A percentile compares a stretch with the other conserved stretches of the same genome.
Evolutionary conservation across 35 echinoderm and acorn worm species (phyloP).

Genomic region (Nesometra sesokonis): DNA sequence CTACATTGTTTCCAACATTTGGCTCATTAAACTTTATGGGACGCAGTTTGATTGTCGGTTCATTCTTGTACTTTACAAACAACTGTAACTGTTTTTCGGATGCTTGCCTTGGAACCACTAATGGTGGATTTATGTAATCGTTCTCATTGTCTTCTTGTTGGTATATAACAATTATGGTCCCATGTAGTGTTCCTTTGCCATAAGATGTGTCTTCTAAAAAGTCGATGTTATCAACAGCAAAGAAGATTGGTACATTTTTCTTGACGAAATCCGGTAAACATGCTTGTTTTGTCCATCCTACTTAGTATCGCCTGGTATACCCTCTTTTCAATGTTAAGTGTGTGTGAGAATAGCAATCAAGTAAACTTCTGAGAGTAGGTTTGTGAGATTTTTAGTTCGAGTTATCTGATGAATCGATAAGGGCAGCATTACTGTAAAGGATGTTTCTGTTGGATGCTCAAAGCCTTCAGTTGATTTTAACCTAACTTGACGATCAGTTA

Average conservation of each 20-base stretch:
- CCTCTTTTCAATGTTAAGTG: constrained; percentile 5
- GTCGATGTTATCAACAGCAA: constrained; percentile 20
- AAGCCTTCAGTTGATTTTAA: too few relatives aligned
- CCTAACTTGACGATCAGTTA: too few relatives aligned
- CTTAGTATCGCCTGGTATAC: constrained; percentile 13
- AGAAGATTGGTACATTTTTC: constrained; percentile 20
- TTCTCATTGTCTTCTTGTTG: constrained; percentile 3
- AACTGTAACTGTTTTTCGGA: neutral
- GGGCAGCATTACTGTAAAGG: neutral
- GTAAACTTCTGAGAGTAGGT: constrained; percentile 14
- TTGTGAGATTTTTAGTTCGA: constrained; percentile 12
- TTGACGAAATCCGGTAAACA: constrained; percentile 26
- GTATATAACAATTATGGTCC: constrained; percentile 2
- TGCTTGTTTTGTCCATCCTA: neutral
- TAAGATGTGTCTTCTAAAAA: constrained; percentile 24
- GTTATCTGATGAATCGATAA: constrained; percentile 1
- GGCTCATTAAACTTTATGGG: constrained; percentile 15
- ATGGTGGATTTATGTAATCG: constrained; percentile 5
- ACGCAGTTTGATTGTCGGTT: neutral
- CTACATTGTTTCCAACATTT: too few relatives aligned
- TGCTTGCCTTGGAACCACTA: neutral
- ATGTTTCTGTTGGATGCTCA: too few relatives aligned
- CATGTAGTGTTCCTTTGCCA: constrained; percentile 14
- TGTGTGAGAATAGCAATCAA: constrained; percentile 3
- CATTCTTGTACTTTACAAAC: constrained; percentile 15